These are phyloP conservation scores for Scolopax rusticola DNA, from an alignment of 2,797 vertebrate genomes.

Conservation along the genomic window DNA sequence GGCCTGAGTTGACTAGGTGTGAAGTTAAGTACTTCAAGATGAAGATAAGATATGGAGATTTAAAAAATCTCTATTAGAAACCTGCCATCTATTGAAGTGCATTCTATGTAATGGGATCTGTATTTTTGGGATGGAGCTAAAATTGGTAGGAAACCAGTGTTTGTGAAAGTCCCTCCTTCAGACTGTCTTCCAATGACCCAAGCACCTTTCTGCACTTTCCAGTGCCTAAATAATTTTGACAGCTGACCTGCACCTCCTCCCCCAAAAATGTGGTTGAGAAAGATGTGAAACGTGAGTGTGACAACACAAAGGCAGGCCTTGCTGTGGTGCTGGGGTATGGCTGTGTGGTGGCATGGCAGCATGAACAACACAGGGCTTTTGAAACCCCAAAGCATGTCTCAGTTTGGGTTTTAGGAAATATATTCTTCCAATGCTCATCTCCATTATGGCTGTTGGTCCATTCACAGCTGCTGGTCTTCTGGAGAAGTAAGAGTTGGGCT, in stretches of 20 bases:
- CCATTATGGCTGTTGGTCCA: neutral
- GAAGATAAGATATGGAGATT: conserved; percentile 45
- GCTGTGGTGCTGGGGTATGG: rapidly evolving
- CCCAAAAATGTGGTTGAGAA: neutral
- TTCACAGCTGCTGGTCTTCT: neutral
- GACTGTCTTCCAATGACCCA: neutral
- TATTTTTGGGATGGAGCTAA: neutral
- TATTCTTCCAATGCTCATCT: neutral
- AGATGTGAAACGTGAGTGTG: rapidly evolving
- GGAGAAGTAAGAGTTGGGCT: neutral
- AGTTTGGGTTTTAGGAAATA: neutral
- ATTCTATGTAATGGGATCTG: conserved; percentile 18
- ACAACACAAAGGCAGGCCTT: neutral
- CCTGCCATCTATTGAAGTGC: neutral
- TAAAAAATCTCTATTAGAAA: neutral
- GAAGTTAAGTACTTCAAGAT: conserved; percentile 48
- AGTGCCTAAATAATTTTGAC: neutral
- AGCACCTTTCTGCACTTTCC: neutral
- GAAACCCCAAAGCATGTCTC: neutral
- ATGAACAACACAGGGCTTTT: neutral
- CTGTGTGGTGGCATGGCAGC: neutral
- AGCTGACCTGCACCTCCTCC: neutral
- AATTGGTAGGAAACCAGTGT: neutral
- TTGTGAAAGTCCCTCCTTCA: neutral
- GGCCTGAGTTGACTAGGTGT: conserved; percentile 55